Conservation (phyloP, 53 echinoderm and acorn worm genomes). For the Astropecten irregularis region DNA sequence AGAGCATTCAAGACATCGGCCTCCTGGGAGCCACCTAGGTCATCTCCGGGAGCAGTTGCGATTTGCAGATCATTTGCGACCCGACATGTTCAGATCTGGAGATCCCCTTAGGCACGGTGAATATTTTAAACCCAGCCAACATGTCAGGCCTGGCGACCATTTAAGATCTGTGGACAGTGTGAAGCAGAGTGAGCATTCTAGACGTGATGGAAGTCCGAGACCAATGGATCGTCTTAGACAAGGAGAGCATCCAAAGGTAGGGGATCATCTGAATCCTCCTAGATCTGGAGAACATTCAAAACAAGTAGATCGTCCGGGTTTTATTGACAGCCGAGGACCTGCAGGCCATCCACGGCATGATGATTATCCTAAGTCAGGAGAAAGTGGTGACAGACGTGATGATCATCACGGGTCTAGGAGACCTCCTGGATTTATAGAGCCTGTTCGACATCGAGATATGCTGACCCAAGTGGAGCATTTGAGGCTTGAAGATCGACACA, state of each 20-base stretch:
- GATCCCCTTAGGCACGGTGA: slow-evolving; percentile 28
- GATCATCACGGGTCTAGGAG: background rate
- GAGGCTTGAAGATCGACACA: slow-evolving; percentile 22
- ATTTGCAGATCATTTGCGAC: slow-evolving; percentile 21
- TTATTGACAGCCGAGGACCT: background rate
- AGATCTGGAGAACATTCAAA: slow-evolving; percentile 9
- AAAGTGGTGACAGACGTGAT: background rate
- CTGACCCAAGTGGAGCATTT: slow-evolving; percentile 13
- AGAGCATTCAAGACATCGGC: slow-evolving; percentile 16
- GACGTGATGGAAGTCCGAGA: background rate
- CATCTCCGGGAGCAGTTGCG: slow-evolving; percentile 30
- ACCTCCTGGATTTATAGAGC: background rate
- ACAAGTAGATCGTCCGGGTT: slow-evolving; percentile 1
- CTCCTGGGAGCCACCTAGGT: slow-evolving; percentile 1
- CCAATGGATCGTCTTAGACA: background rate
- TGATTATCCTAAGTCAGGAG: slow-evolving; percentile 7
- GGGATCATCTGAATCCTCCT: background rate
- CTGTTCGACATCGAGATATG: background rate
- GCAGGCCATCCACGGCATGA: slow-evolving; percentile 7
- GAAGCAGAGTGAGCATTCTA: background rate
- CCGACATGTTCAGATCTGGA: slow-evolving; percentile 21
- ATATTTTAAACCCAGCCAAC: slow-evolving; percentile 24
- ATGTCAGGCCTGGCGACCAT: slow-evolving; percentile 28
- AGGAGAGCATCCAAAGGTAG: background rate
- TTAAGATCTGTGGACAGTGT: slow-evolving; percentile 14